Evolutionary conservation across 2,888 invertebrate species (phyloP).

Genomic region (Xylophagus ater): DNA sequence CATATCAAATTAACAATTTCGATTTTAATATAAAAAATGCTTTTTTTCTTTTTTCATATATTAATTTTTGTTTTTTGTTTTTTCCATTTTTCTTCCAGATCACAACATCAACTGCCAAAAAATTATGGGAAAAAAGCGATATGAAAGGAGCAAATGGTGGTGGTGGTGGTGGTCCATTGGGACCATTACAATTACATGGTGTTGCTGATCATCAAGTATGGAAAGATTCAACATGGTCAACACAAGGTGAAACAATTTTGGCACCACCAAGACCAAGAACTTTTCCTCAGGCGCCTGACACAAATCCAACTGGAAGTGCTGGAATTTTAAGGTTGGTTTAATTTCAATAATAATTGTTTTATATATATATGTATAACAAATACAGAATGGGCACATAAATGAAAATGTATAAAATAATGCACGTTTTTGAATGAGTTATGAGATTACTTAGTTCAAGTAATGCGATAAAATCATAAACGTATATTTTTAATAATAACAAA

Average conservation of each 20-base stretch:
- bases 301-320: slow-evolving; percentile 41
- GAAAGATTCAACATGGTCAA: slow-evolving; percentile 90
- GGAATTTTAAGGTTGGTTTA: slow-evolving; percentile 35
- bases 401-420: too few relatives aligned
- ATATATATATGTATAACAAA: too few relatives aligned
- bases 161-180: slow-evolving; percentile 49
- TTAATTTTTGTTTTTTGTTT: not conserved
- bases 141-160: slow-evolving; percentile 54
- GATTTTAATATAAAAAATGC: too few relatives aligned
- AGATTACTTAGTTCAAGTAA: not conserved
- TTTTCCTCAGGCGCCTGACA: slow-evolving; percentile 52
- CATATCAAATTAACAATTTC: too few relatives aligned
- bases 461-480: too few relatives aligned
- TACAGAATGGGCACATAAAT: too few relatives aligned
- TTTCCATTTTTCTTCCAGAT: slow-evolving; percentile 50
- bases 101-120: slow-evolving; percentile 88
- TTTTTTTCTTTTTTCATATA: too few relatives aligned
- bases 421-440: not conserved
- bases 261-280: slow-evolving; percentile 56
- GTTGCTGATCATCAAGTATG: slow-evolving; percentile 63
- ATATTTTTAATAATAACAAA: too few relatives aligned
- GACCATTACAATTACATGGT: slow-evolving; percentile 57
- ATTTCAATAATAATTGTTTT: too few relatives aligned
- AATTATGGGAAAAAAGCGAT: slow-evolving; percentile 78
- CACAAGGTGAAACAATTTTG: slow-evolving; percentile 75